phyloP scores from a whole-genome alignment of 2,797 vertebrate species.

The Limosa lapponica region DNA sequence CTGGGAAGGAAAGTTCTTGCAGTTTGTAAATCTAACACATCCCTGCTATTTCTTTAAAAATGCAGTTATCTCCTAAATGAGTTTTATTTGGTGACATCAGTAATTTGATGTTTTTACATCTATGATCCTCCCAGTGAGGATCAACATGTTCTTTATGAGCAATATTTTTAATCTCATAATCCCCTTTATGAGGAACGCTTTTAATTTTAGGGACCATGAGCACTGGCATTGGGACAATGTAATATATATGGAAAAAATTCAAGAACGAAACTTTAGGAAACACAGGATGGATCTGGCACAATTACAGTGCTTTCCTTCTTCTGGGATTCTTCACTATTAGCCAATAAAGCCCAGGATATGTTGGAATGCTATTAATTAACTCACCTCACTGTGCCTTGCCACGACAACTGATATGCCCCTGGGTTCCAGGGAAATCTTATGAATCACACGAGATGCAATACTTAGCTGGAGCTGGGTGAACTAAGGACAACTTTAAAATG shows the following conservation, averaged over 20 bases:
- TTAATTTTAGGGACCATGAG: constrained; percentile 29
- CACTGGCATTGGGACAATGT: background rate
- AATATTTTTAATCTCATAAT: constrained; percentile 61
- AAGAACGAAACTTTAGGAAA: background rate
- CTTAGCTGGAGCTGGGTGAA: constrained; percentile 7
- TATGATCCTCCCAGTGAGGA: constrained; percentile 34
- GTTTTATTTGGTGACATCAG: constrained; percentile 52
- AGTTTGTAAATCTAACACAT: constrained; percentile 60
- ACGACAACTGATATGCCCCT: background rate
- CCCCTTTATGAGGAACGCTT: constrained; percentile 41
- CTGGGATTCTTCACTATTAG: constrained; percentile 27
- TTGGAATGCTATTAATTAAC: constrained; percentile 43
- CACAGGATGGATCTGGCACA: constrained; percentile 1
- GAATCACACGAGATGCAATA: background rate
- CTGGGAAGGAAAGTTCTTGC: constrained; percentile 38
- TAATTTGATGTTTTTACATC: constrained; percentile 20
- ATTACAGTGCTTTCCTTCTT: constrained; percentile 2
- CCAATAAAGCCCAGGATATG: constrained; percentile 16
- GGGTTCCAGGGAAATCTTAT: background rate
- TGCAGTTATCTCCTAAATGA: constrained; percentile 37
- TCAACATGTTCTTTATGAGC: constrained; percentile 12
- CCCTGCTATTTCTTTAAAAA: constrained; percentile 30
- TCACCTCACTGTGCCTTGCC: background rate
- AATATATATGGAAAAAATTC: background rate
- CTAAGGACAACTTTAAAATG: constrained; percentile 20